Evolutionary conservation across 2,113 vertebrate species (phyloP).

Genomic region (Mobula hypostoma): DNA sequence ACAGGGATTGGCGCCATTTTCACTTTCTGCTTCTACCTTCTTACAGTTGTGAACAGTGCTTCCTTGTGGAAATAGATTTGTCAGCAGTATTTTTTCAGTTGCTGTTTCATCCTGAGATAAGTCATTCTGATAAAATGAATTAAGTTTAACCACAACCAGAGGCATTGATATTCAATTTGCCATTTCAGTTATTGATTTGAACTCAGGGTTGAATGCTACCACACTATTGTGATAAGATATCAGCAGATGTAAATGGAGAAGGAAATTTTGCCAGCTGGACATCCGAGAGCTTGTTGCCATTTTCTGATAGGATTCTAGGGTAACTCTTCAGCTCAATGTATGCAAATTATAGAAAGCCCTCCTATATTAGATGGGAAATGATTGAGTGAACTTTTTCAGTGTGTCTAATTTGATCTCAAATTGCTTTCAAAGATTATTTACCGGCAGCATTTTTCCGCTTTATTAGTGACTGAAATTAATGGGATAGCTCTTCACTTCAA

Average conservation of each 20-base stretch:
- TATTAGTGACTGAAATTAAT: not conserved
- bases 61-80: not conserved
- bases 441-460: no score
- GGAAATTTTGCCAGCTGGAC: not conserved
- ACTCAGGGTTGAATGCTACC: not conserved
- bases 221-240: not conserved
- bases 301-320: not conserved
- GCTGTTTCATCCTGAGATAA: not conserved
- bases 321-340: not conserved
- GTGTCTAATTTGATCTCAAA: not conserved
- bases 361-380: not conserved
- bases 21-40: not conserved
- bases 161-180: not conserved
- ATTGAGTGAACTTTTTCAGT: not conserved
- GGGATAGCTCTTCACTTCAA: not conserved
- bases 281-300: not conserved
- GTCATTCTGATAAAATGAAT: not conserved
- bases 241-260: not conserved
- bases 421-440: not conserved
- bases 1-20: no score
- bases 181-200: not conserved
- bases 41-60: not conserved
- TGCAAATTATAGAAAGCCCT: not conserved
- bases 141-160: slow-evolving; percentile 14
- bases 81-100: not conserved